Conservation (phyloP, 2,797 vertebrate genomes). For the Champsocephalus gunnari region DNA sequence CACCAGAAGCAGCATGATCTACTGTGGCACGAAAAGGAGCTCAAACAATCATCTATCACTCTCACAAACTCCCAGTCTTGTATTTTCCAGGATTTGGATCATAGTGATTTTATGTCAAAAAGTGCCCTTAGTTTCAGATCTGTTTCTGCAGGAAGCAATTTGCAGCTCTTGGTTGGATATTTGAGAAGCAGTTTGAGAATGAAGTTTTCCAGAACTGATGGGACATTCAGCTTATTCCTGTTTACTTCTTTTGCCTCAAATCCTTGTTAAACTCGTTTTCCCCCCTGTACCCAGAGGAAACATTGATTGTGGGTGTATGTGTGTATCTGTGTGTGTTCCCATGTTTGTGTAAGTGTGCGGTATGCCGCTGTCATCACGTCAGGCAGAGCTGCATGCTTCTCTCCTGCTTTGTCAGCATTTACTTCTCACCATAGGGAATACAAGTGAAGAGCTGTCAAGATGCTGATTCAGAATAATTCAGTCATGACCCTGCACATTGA, state of each 20-base stretch:
- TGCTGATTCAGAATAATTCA: constrained; percentile 16
- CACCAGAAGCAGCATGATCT: background rate
- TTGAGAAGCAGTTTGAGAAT: constrained; percentile 25
- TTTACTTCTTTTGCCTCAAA: constrained; percentile 59
- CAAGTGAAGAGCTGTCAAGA: constrained; percentile 18
- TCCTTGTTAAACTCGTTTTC: constrained; percentile 20
- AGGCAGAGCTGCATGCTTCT: constrained; percentile 10
- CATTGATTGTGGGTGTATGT: background rate
- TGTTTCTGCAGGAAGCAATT: constrained; percentile 1
- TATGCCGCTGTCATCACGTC: constrained; percentile 32
- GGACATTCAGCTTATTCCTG: background rate
- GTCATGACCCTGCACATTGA: background rate
- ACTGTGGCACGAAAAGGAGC: background rate
- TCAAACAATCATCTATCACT: background rate
- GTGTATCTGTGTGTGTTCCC: background rate
- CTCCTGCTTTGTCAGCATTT: constrained; percentile 41
- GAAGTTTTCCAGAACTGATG: constrained; percentile 42
- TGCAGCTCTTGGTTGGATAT: background rate
- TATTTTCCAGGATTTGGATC: constrained; percentile 13
- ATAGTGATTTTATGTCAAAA: constrained; percentile 7
- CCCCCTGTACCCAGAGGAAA: constrained; percentile 36
- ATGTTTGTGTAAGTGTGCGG: constrained; percentile 16
- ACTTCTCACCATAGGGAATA: constrained; percentile 10
- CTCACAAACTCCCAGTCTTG: background rate
- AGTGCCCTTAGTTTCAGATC: background rate